These are phyloP conservation scores for Yasuhikotakia modesta DNA, from an alignment of 2,797 vertebrate species.

Conservation along the genomic window DNA sequence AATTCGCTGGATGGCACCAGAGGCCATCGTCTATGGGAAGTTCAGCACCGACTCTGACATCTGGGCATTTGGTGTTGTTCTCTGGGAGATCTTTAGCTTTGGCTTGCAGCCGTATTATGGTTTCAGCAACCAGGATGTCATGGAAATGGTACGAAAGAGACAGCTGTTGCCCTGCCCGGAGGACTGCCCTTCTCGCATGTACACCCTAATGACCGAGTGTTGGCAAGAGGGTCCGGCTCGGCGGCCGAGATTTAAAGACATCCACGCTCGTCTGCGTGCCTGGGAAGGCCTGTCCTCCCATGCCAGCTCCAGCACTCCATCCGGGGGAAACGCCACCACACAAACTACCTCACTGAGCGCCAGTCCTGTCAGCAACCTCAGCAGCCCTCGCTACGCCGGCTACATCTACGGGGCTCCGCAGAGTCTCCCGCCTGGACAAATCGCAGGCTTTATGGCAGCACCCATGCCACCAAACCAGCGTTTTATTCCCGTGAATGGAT, in stretches of 20 bases:
- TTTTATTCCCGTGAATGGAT: slow-evolving; percentile 95
- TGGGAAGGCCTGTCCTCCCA: slow-evolving; percentile 97
- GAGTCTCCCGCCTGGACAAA: slow-evolving; percentile 83
- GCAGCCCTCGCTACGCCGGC: slow-evolving; percentile 90
- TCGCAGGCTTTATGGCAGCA: slow-evolving; percentile 86
- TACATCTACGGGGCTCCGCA: slow-evolving; percentile 85
- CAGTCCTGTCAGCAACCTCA: slow-evolving; percentile 95
- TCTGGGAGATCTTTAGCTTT: slow-evolving; percentile 99
- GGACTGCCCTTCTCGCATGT: slow-evolving; percentile 94
- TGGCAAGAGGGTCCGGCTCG: slow-evolving; percentile 94
- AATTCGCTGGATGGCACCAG: slow-evolving; percentile 97
- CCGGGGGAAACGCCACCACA: slow-evolving; percentile 95
- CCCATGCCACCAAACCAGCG: slow-evolving; percentile 87
- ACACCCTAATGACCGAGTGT: slow-evolving; percentile 94
- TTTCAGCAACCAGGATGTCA: slow-evolving; percentile 97
- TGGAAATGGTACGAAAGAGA: slow-evolving; percentile 95
- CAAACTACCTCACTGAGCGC: slow-evolving; percentile 98
- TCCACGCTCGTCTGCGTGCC: slow-evolving; percentile 87
- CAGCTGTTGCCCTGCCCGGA: slow-evolving; percentile 95
- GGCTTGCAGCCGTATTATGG: slow-evolving; percentile 96
- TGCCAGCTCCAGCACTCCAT: slow-evolving; percentile 94
- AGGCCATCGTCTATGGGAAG: slow-evolving; percentile 94
- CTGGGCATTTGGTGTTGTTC: slow-evolving; percentile 95
- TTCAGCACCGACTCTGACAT: slow-evolving; percentile 95
- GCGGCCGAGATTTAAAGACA: slow-evolving; percentile 92